Percentiles rank a stretch among this genome's conserved stretches.
These are phyloP conservation scores for Sinohyriopsis cumingii DNA, from an alignment of 2,888 invertebrate species.

Conservation along the genomic window DNA sequence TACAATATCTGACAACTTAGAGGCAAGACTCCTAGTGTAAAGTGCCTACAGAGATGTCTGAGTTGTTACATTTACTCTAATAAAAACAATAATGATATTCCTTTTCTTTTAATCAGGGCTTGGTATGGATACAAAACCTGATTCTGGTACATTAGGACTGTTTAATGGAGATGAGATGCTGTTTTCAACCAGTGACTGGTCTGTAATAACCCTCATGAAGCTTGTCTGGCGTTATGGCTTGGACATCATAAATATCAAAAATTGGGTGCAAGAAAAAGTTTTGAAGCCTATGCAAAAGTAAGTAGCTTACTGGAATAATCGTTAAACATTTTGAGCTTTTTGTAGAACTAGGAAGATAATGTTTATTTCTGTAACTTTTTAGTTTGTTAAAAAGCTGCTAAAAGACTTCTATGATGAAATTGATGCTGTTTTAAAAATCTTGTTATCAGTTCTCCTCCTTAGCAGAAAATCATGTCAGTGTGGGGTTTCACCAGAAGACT, in stretches of 20 bases:
- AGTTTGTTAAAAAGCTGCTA: too few species aligned
- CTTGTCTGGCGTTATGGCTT: slow-evolving; percentile 77
- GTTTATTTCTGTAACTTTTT: neutral
- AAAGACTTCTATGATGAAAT: too few species aligned
- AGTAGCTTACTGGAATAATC: slow-evolving; percentile 5
- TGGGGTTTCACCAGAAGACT: too few species aligned
- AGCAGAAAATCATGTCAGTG: too few species aligned
- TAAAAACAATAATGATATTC: too few species aligned
- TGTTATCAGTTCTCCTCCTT: too few species aligned
- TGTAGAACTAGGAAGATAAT: neutral
- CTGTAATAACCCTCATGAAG: slow-evolving; percentile 72
- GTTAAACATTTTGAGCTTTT: neutral
- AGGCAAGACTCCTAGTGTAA: too few species aligned
- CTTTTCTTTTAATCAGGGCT: slow-evolving; percentile 21
- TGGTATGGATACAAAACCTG: slow-evolving; percentile 16
- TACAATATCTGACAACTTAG: too few species aligned
- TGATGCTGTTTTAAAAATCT: too few species aligned
- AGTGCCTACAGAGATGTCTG: too few species aligned
- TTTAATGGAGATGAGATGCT: slow-evolving; percentile 76
- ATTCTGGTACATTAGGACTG: slow-evolving; percentile 69
- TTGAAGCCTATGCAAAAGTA: slow-evolving; percentile 73
- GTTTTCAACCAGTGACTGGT: slow-evolving; percentile 75
- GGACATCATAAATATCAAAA: slow-evolving; percentile 73
- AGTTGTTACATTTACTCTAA: too few species aligned
- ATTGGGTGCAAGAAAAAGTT: slow-evolving; percentile 69